Percentiles rank a stretch among this genome's conserved stretches.
phyloP scores from a whole-genome alignment of 2,797 vertebrate species.

The Oreortyx pictus region DNA sequence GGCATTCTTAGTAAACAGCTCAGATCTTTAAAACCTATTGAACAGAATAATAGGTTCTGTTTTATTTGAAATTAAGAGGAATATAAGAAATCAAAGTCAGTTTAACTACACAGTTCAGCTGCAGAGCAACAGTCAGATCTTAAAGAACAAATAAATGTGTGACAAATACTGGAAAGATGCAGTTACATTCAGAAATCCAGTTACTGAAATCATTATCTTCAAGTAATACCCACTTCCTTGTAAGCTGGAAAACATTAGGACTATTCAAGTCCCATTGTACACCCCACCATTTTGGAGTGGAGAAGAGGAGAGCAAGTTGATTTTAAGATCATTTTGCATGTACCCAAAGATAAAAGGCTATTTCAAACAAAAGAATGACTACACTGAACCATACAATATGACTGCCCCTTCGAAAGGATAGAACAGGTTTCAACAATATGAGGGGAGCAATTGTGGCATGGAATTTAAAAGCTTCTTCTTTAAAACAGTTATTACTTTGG shows the following conservation, averaged over 20 bases:
- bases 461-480: not conserved
- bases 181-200: not conserved
- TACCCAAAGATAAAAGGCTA: not conserved
- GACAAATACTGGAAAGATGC: not conserved
- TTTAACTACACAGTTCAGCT: not conserved
- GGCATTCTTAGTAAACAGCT: not conserved
- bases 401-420: not conserved
- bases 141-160: not conserved
- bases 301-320: not conserved
- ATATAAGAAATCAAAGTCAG: not conserved
- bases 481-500: not conserved
- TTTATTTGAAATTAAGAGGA: constrained; percentile 2
- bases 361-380: not conserved
- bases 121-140: not conserved
- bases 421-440: not conserved
- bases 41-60: not conserved
- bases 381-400: not conserved
- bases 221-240: not conserved
- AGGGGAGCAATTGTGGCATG: not conserved
- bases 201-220: not conserved
- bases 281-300: not conserved
- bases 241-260: not conserved
- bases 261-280: not conserved
- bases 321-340: not conserved
- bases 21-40: not conserved